Evolutionary conservation across 2,113 vertebrate genomes (phyloP).

Genomic region (Callospermophilus lateralis): DNA sequence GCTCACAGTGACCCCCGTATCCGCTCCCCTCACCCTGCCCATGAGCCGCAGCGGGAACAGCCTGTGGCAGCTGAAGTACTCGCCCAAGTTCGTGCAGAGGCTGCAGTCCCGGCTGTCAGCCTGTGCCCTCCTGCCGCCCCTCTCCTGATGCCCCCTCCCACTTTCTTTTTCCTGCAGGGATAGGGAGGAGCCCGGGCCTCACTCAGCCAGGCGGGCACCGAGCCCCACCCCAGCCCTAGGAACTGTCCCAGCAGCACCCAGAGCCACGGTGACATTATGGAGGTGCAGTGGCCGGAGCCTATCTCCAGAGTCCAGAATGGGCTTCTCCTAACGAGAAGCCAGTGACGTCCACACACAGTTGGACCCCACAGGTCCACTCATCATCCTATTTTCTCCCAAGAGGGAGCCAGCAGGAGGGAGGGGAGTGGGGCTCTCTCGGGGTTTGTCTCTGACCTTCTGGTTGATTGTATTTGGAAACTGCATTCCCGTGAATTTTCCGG

Average conservation of each 20-base stretch:
- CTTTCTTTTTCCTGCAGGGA: no score
- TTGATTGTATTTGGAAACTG: background rate
- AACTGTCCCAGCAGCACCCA: background rate
- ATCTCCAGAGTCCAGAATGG: background rate
- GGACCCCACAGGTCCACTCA: background rate
- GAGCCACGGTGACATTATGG: background rate
- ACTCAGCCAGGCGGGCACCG: no score
- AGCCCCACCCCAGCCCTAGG: background rate
- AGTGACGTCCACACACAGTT: fast-evolving
- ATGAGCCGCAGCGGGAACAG: no score
- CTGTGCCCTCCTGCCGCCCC: no score
- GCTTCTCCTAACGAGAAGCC: background rate
- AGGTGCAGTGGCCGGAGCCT: background rate
- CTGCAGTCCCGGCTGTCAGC: background rate
- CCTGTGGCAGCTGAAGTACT: background rate
- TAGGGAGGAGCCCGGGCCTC: no score
- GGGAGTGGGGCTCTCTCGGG: background rate
- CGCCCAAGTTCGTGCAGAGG: background rate
- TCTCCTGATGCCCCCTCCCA: no score
- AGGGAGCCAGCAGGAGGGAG: background rate
- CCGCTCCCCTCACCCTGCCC: no score
- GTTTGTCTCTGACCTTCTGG: background rate
- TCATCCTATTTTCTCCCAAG: no score
- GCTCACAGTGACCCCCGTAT: no score
- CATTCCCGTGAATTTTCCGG: background rate